A percentile compares a stretch with the other conserved stretches of the same genome.
Evolutionary conservation across 1,140 invertebrate genomes (phyloP).

Genomic region (Trichonephila inaurata): DNA sequence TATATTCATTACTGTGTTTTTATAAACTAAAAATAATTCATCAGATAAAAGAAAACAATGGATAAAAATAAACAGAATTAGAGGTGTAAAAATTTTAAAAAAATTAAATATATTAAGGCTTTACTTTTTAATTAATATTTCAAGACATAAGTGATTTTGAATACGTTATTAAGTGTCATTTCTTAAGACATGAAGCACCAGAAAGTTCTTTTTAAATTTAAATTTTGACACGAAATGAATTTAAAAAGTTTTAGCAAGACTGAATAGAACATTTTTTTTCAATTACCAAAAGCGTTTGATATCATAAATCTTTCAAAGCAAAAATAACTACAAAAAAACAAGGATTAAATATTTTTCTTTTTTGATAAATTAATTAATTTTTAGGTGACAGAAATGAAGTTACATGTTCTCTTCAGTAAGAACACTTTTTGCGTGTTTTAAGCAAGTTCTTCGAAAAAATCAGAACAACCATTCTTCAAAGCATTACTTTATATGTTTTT

Average conservation of each 20-base stretch:
- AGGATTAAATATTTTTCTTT: background rate
- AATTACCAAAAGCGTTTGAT: background rate
- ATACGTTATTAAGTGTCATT: background rate
- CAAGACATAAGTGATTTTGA: background rate
- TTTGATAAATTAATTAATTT: constrained; percentile 5
- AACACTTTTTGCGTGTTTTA: background rate
- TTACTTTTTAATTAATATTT: background rate
- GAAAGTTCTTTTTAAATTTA: background rate
- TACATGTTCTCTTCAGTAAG: background rate
- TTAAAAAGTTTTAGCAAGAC: background rate
- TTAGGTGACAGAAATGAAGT: background rate
- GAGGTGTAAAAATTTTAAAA: background rate
- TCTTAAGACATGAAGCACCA: background rate
- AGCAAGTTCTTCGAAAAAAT: background rate
- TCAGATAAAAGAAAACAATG: background rate
- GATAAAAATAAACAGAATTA: background rate
- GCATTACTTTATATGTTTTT: background rate
- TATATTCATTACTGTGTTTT: too few species aligned
- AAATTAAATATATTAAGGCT: background rate
- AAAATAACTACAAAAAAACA: background rate
- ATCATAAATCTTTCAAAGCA: background rate
- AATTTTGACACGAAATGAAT: background rate
- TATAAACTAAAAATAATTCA: background rate
- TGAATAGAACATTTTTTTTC: background rate
- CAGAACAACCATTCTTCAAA: background rate